Percentiles rank a stretch among this genome's conserved stretches.
Evolutionary conservation across 2,113 vertebrate species (phyloP).

Genomic region (Pipra filicauda): DNA sequence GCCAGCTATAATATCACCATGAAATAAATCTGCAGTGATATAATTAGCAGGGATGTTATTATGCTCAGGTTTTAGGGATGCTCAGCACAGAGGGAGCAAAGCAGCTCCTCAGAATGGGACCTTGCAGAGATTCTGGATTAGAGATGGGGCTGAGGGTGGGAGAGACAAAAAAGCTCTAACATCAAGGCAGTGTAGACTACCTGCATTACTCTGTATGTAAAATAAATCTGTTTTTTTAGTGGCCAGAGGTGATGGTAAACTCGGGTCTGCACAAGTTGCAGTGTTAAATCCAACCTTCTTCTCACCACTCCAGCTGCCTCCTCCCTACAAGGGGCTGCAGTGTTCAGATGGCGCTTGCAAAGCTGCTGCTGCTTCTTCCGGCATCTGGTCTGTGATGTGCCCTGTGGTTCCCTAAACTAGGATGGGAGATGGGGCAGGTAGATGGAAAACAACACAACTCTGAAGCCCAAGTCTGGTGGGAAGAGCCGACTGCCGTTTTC

Average conservation of each 20-base stretch:
- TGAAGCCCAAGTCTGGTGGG: background rate
- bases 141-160: background rate
- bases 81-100: constrained; percentile 1
- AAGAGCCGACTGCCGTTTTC: background rate
- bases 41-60: constrained; percentile 64
- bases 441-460: background rate
- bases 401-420: background rate
- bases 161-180: background rate
- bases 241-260: background rate
- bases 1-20: constrained; percentile 62
- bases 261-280: background rate
- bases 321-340: accelerated
- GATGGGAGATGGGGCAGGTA: background rate
- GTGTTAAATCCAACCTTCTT: background rate
- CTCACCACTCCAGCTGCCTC: background rate
- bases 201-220: background rate
- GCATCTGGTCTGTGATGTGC: background rate
- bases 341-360: background rate
- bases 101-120: background rate
- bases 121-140: background rate
- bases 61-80: constrained; percentile 47
- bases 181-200: background rate
- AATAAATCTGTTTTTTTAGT: background rate
- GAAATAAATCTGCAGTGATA: constrained; percentile 72
- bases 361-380: background rate